Percentiles rank a stretch among this genome's conserved stretches.
These are phyloP conservation scores for Actias luna DNA, from an alignment of 2,888 invertebrate genomes.

Conservation along the genomic window DNA sequence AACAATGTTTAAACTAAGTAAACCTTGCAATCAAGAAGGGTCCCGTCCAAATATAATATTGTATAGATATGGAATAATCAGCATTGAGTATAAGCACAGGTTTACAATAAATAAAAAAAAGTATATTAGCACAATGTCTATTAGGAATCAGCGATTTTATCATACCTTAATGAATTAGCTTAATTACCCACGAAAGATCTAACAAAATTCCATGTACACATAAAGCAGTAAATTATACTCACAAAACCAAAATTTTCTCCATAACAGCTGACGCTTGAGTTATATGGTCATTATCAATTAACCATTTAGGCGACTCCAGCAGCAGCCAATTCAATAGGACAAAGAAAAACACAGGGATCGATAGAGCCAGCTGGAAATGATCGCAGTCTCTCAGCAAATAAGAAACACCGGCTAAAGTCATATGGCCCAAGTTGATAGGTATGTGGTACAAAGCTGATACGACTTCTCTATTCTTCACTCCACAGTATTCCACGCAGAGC, in stretches of 20 bases:
- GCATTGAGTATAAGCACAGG: too few relatives aligned
- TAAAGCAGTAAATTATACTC: conserved; percentile 33
- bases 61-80: too few relatives aligned
- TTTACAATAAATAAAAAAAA: not conserved
- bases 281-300: conserved; percentile 52
- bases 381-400: conserved; percentile 57
- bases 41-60: too few relatives aligned
- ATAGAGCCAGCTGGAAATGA: conserved; percentile 53
- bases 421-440: conserved; percentile 59
- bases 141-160: not conserved
- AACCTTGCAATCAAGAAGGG: too few relatives aligned
- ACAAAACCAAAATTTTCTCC: conserved; percentile 56
- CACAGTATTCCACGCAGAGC: conserved; percentile 58
- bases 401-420: conserved; percentile 54
- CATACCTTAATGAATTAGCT: not conserved
- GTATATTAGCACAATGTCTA: not conserved
- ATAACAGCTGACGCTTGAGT: conserved; percentile 48
- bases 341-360: conserved; percentile 54
- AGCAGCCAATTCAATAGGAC: conserved; percentile 41
- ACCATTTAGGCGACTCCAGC: conserved; percentile 67
- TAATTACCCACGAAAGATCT: not conserved
- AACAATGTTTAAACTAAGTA: too few relatives aligned
- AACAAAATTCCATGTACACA: too few relatives aligned
- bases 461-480: conserved; percentile 49
- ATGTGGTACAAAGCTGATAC: conserved; percentile 59